A percentile compares a stretch with the other conserved stretches of the same genome.
phyloP scores from a whole-genome alignment of 2,113 vertebrate genomes.

The Ornithorhynchus anatinus region DNA sequence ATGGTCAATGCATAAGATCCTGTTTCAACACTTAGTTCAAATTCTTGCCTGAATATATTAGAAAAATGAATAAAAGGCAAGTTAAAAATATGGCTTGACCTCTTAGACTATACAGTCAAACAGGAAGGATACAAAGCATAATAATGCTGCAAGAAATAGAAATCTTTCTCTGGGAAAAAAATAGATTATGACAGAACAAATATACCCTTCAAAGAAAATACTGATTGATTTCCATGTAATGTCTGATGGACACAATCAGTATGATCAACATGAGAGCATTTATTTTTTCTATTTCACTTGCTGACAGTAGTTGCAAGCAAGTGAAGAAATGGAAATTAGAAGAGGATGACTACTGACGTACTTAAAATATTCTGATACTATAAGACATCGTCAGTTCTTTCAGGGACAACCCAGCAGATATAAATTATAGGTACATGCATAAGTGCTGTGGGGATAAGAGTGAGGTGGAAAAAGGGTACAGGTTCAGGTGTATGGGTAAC shows the following conservation, averaged over 20 bases:
- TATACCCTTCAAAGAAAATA: neutral
- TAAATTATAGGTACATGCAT: too few species aligned
- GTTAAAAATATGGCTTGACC: neutral
- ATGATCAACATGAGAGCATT: neutral
- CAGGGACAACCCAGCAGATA: neutral
- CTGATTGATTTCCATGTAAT: conserved; percentile 17
- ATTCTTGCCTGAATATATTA: neutral
- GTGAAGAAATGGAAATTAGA: neutral
- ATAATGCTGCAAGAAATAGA: neutral
- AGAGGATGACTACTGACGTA: neutral
- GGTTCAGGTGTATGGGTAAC: too few species aligned
- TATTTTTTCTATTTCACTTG: neutral
- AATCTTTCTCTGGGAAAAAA: neutral
- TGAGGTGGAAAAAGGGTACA: too few species aligned
- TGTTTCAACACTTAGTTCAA: too few species aligned
- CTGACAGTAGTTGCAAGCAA: neutral
- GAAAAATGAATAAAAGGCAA: neutral
- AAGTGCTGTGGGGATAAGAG: too few species aligned
- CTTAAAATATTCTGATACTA: conserved; percentile 12
- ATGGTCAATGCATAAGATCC: too few species aligned
- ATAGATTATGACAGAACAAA: conserved; percentile 11
- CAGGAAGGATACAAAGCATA: neutral
- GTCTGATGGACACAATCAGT: conserved; percentile 6
- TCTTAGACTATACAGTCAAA: neutral
- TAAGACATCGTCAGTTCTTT: neutral